These are phyloP conservation scores for Mellivora capensis DNA, from an alignment of 2,113 vertebrate genomes.

Conservation along the genomic window DNA sequence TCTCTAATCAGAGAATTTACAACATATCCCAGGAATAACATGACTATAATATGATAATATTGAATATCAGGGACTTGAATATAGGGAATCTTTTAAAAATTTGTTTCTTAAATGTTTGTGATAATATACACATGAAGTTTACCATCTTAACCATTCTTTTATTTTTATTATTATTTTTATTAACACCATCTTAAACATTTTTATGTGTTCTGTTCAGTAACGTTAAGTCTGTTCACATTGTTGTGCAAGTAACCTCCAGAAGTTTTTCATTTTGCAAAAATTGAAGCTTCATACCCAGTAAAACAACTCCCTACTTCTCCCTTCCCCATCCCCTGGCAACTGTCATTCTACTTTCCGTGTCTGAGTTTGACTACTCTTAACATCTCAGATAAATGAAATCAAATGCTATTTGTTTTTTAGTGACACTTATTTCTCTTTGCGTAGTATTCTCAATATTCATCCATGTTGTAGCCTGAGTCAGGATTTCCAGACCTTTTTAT, in stretches of 20 bases:
- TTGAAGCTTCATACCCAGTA: neutral
- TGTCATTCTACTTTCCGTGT: neutral
- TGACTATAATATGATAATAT: neutral
- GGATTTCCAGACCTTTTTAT: neutral
- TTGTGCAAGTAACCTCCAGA: neutral
- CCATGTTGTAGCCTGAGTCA: neutral
- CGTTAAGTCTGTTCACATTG: neutral
- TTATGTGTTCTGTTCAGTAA: neutral
- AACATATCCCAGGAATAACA: neutral
- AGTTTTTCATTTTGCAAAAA: neutral
- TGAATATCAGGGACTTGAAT: slow-evolving; percentile 5
- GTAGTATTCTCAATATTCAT: neutral
- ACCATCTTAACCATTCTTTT: neutral
- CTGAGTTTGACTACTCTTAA: neutral
- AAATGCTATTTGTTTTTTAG: neutral
- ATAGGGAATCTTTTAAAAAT: neutral
- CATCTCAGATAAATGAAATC: neutral
- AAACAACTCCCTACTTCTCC: neutral
- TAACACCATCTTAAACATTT: neutral
- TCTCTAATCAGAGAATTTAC: neutral
- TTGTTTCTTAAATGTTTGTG: neutral
- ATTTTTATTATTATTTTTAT: no score
- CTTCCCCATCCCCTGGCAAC: neutral
- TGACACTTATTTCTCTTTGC: neutral
- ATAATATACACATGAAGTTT: neutral